These are phyloP conservation scores for Atherix ibis DNA, from an alignment of 2,888 invertebrate species.

Conservation along the genomic window DNA sequence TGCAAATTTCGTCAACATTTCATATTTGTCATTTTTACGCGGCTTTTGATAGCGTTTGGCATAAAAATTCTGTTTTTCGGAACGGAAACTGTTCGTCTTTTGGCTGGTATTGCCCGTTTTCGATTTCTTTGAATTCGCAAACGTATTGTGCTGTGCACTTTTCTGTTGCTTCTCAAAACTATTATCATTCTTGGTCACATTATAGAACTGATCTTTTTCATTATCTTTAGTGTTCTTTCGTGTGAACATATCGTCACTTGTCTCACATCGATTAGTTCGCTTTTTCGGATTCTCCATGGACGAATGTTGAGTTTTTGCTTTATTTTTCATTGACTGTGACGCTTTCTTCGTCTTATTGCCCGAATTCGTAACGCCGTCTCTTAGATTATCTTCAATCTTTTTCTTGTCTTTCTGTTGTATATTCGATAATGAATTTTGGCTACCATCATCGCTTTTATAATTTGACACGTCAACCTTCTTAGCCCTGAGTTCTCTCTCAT, in stretches of 20 bases:
- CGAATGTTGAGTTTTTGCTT: constrained; percentile 17
- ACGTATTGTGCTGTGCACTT: constrained; percentile 27
- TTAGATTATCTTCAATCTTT: constrained; percentile 4
- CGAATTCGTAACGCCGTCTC: background rate
- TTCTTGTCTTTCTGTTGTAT: constrained; percentile 3
- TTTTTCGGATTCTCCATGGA: constrained; percentile 9
- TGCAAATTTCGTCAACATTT: constrained; percentile 32
- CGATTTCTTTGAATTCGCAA: constrained; percentile 31
- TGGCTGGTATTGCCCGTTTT: constrained; percentile 13
- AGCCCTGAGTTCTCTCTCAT: constrained; percentile 2
- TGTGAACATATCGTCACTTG: constrained; percentile 4
- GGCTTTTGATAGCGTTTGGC: constrained; percentile 12
- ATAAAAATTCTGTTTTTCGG: constrained; percentile 4
- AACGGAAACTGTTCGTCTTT: constrained; percentile 16
- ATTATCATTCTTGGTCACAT: constrained; percentile 27
- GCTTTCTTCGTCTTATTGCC: constrained; percentile 28
- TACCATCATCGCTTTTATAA: constrained; percentile 3
- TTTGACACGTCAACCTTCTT: constrained; percentile 4
- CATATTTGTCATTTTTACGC: constrained; percentile 35
- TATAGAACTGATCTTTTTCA: constrained; percentile 17
- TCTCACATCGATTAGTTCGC: constrained; percentile 14
- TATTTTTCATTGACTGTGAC: constrained; percentile 32
- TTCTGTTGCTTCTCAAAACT: constrained; percentile 2
- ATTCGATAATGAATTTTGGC: background rate
- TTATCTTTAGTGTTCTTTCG: constrained; percentile 8